Evolutionary conservation across 2,888 invertebrate genomes (phyloP).

Genomic region (Sesia bembeciformis): DNA sequence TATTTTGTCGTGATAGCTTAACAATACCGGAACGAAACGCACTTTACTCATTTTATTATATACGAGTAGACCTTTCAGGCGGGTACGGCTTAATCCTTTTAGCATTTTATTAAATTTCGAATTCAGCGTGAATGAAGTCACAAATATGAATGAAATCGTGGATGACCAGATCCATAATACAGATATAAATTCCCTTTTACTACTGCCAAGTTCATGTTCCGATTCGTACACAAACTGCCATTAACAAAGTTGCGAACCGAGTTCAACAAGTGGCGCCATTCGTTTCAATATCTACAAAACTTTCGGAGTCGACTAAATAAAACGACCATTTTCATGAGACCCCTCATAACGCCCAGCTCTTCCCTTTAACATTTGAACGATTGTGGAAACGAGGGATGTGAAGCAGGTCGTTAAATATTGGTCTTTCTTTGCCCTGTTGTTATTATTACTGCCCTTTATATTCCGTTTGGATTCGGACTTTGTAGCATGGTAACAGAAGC

Average conservation of each 20-base stretch:
- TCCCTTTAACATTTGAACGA: constrained; percentile 16
- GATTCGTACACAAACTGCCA: constrained; percentile 28
- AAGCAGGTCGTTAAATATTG: constrained; percentile 32
- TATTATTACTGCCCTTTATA: constrained; percentile 52
- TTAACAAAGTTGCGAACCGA: constrained; percentile 60
- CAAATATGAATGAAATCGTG: no score
- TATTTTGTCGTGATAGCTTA: no score
- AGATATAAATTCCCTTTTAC: neutral
- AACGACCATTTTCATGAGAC: constrained; percentile 45
- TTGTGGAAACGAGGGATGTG: constrained; percentile 13
- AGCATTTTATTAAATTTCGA: no score
- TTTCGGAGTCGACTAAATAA: constrained; percentile 64
- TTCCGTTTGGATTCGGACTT: constrained; percentile 44
- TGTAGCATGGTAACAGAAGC: constrained; percentile 19
- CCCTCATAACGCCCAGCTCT: constrained; percentile 13
- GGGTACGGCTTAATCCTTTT: no score
- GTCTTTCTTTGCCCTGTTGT: constrained; percentile 57
- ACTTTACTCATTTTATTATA: no score
- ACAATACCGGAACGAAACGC: no score
- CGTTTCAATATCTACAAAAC: constrained; percentile 72
- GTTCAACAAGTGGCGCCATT: constrained; percentile 69
- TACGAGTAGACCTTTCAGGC: no score
- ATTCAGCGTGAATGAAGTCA: no score
- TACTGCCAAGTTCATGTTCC: neutral
- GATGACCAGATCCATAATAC: no score